phyloP scores from a whole-genome alignment of 2,113 vertebrate genomes.

The Lathamus discolor region DNA sequence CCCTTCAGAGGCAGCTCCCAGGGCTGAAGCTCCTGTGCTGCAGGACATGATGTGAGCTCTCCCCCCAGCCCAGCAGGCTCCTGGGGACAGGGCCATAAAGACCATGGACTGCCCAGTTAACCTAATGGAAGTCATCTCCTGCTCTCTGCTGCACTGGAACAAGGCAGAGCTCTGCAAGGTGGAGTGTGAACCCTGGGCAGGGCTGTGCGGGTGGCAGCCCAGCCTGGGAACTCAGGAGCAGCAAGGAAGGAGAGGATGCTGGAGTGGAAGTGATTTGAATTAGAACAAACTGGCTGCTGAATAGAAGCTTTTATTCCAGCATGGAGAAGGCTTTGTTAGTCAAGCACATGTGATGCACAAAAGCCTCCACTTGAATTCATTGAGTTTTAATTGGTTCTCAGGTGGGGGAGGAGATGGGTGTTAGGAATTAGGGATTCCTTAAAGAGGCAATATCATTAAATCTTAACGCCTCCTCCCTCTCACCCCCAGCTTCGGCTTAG shows the following conservation, averaged over 20 bases:
- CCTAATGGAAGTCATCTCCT: not conserved
- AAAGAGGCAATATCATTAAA: conserved; percentile 75
- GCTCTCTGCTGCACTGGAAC: not conserved
- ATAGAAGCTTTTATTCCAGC: conserved; percentile 83
- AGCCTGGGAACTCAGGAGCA: conserved; percentile 73
- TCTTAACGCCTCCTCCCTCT: conserved; percentile 56
- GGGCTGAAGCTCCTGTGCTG: not conserved
- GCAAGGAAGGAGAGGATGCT: conserved; percentile 68
- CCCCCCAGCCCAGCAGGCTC: not conserved
- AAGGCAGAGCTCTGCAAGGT: conserved; percentile 31
- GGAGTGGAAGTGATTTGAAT: conserved; percentile 80
- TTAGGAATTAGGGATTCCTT: conserved; percentile 77
- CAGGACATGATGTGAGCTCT: not conserved
- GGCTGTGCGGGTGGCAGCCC: not conserved
- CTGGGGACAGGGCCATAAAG: not conserved
- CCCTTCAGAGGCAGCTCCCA: not conserved
- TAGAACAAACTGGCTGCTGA: conserved; percentile 79
- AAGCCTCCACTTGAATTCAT: conserved; percentile 83
- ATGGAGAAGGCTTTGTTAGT: conserved; percentile 81
- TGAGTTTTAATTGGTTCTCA: conserved; percentile 86
- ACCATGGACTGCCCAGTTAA: not conserved
- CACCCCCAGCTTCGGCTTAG: conserved; percentile 25
- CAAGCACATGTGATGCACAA: conserved; percentile 81
- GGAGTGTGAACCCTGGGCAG: conserved; percentile 8
- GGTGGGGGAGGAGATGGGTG: conserved; percentile 83